Percentiles rank a stretch among this genome's conserved stretches.
Conservation (phyloP, 2,797 vertebrate genomes). For the Danio kyathit region DNA sequence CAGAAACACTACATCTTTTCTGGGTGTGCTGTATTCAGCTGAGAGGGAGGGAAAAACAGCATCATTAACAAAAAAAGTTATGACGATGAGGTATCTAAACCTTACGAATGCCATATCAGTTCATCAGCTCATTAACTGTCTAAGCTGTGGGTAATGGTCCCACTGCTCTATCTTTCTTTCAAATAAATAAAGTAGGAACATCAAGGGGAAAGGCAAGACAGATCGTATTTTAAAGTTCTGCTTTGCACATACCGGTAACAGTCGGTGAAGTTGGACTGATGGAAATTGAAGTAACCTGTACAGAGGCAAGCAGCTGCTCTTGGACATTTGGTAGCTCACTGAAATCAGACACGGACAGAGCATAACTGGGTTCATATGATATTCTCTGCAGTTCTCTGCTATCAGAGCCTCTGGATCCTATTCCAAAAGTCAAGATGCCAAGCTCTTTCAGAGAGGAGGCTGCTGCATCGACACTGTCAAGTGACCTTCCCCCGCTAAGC, state of each 20-base stretch:
- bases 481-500: constrained; percentile 63
- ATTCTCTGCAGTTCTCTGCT: constrained; percentile 68
- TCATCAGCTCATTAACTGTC: neutral
- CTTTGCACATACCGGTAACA: constrained; percentile 11
- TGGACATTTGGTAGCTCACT: constrained; percentile 77
- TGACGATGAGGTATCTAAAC: neutral
- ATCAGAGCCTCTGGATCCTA: constrained; percentile 65
- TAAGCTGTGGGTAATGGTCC: neutral
- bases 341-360: constrained; percentile 67
- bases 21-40: too few relatives aligned
- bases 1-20: too few relatives aligned
- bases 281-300: neutral
- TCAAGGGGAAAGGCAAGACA: neutral
- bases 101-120: neutral
- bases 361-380: constrained; percentile 32
- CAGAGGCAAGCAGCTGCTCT: constrained; percentile 71
- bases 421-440: constrained; percentile 71
- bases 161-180: neutral
- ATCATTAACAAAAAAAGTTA: neutral
- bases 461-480: constrained; percentile 74
- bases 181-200: neutral
- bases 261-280: constrained; percentile 6
- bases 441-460: constrained; percentile 51
- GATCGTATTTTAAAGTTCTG: constrained; percentile 38
- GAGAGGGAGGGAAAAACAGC: too few relatives aligned